Evolutionary conservation across 2,888 invertebrate species (phyloP).

Genomic region (Cheilosia vulpina): DNA sequence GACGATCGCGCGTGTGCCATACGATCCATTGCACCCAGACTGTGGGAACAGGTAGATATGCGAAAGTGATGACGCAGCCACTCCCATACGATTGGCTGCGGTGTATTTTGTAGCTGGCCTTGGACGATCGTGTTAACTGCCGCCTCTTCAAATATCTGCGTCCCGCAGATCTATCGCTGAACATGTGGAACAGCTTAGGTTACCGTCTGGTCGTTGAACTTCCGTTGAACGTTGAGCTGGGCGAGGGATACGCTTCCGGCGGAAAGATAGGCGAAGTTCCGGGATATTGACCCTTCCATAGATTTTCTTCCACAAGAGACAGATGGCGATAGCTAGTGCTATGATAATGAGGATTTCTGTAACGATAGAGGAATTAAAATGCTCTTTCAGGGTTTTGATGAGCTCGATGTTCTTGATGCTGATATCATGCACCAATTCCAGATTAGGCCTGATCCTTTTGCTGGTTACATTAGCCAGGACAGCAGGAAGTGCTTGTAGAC

Average conservation of each 20-base stretch:
- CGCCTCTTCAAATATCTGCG: too few species aligned
- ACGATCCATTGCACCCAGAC: too few species aligned
- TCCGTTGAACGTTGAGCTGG: neutral
- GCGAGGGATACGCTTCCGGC: neutral
- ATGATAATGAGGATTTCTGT: neutral
- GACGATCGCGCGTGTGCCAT: too few species aligned
- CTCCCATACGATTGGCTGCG: too few species aligned
- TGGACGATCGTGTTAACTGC: too few species aligned
- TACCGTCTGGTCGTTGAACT: too few species aligned
- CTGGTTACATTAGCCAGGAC: conserved; percentile 24
- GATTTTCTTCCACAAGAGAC: neutral
- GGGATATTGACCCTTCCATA: conserved; percentile 8
- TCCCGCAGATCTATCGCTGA: too few species aligned
- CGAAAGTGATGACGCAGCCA: too few species aligned
- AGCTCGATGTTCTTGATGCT: neutral
- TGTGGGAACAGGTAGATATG: too few species aligned
- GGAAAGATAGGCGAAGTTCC: conserved; percentile 2
- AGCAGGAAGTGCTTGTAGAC: conserved; percentile 3
- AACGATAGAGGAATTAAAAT: conserved; percentile 4
- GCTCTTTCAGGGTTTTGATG: conserved; percentile 11
- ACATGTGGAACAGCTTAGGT: neutral
- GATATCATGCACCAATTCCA: neutral
- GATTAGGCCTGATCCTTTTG: conserved; percentile 2
- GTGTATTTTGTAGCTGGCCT: too few species aligned
- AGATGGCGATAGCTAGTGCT: neutral